These are phyloP conservation scores for Anoplius nigerrimus DNA, from an alignment of 2,888 invertebrate species.

Conservation along the genomic window DNA sequence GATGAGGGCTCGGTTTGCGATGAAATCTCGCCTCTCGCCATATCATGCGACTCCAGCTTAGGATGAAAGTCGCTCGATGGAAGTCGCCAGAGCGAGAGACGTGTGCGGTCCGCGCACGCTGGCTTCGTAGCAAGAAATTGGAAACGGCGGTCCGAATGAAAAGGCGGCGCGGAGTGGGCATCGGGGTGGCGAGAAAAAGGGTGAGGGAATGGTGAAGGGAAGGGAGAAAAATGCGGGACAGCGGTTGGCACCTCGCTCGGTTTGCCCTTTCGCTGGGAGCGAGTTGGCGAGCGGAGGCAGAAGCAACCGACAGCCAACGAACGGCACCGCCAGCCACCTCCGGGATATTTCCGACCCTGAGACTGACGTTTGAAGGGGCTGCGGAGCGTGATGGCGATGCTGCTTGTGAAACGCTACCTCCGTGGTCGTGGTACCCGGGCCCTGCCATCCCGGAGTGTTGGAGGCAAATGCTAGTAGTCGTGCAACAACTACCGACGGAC, in stretches of 20 bases:
- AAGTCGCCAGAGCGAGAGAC: not conserved
- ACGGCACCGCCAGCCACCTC: slow-evolving; percentile 3
- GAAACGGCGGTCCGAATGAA: slow-evolving; percentile 20
- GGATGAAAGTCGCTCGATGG: no score
- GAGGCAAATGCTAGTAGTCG: not conserved
- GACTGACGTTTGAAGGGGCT: slow-evolving; percentile 23
- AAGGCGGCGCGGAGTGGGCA: not conserved
- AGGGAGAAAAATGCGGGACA: slow-evolving; percentile 11
- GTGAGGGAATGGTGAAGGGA: not conserved
- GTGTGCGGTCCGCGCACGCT: not conserved
- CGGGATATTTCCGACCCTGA: slow-evolving; percentile 23
- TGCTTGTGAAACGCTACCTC: not conserved
- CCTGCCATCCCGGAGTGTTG: not conserved
- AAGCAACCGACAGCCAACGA: not conserved
- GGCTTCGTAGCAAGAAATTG: slow-evolving; percentile 25
- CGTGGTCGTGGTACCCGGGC: slow-evolving; percentile 5
- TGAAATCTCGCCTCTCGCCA: no score
- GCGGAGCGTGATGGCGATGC: slow-evolving; percentile 6
- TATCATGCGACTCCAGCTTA: no score
- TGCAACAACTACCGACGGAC: not conserved
- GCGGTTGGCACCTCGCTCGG: slow-evolving; percentile 17
- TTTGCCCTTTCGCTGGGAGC: slow-evolving; percentile 17
- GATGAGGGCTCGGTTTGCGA: no score
- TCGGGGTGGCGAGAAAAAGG: not conserved
- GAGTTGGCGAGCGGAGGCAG: not conserved